Evolutionary conservation across 2,797 vertebrate genomes (phyloP).

Genomic region (Brachyalestes nurse): DNA sequence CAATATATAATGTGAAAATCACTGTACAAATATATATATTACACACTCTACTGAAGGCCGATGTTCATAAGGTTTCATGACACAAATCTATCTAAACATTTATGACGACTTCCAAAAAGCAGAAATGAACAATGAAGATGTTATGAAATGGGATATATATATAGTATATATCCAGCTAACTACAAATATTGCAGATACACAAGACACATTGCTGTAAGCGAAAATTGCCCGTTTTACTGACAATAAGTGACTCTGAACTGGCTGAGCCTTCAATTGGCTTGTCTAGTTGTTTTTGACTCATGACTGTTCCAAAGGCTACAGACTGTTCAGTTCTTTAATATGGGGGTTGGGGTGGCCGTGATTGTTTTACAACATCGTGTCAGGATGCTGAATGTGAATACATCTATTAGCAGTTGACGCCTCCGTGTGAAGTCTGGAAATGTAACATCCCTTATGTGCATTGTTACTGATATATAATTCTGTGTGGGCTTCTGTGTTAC

Average conservation of each 20-base stretch:
- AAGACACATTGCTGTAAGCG: slow-evolving; percentile 28
- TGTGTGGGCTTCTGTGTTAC: slow-evolving; percentile 26
- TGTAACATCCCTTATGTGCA: slow-evolving; percentile 31
- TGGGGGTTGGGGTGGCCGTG: background rate
- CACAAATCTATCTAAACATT: too few species aligned
- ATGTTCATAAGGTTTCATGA: too few species aligned
- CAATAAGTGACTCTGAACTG: slow-evolving; percentile 6
- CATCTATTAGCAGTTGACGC: slow-evolving; percentile 29
- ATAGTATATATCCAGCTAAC: too few species aligned
- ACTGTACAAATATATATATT: too few species aligned
- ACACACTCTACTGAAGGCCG: too few species aligned
- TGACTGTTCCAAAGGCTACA: slow-evolving; percentile 73
- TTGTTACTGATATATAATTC: slow-evolving; percentile 32
- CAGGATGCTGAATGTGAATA: slow-evolving; percentile 32
- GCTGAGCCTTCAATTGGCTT: slow-evolving; percentile 19
- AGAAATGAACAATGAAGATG: too few species aligned
- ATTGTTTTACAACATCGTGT: slow-evolving; percentile 38
- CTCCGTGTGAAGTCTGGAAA: slow-evolving; percentile 28
- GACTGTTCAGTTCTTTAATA: slow-evolving; percentile 63
- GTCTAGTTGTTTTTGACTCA: slow-evolving; percentile 60
- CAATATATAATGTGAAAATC: too few species aligned
- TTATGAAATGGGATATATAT: too few species aligned
- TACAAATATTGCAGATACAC: too few species aligned
- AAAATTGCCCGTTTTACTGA: slow-evolving; percentile 35
- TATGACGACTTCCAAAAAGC: too few species aligned